A percentile compares a stretch with the other conserved stretches of the same genome.
Conservation (phyloP, 2,113 vertebrate species). For the Rhinolophus sinicus region DNA sequence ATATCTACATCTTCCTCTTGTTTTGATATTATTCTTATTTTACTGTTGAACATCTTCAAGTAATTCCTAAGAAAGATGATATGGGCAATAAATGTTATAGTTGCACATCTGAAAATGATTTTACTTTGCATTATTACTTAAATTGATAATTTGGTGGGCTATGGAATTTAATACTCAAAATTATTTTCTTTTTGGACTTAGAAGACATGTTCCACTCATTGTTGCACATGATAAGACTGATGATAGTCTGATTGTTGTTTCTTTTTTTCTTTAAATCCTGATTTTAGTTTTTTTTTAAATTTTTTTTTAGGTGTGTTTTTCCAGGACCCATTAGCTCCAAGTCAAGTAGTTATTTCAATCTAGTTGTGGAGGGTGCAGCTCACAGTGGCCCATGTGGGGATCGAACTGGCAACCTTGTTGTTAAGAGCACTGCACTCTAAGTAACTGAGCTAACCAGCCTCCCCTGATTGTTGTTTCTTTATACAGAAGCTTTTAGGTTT, state of each 20-base stretch:
- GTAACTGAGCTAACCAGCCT: no score
- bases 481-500: background rate
- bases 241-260: background rate
- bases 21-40: constrained; percentile 13
- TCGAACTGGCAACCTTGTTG: no score
- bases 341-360: background rate
- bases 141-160: background rate
- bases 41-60: background rate
- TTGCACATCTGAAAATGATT: background rate
- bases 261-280: no score
- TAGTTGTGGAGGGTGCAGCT: no score
- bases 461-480: background rate
- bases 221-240: background rate
- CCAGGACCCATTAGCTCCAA: no score
- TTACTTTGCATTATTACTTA: constrained; percentile 37
- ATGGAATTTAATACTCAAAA: background rate
- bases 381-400: no score
- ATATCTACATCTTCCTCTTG: background rate
- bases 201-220: background rate
- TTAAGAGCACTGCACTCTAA: no score
- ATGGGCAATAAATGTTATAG: background rate
- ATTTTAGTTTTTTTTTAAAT: no score
- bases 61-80: background rate
- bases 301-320: no score
- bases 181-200: constrained; percentile 30